A percentile compares a stretch with the other conserved stretches of the same genome.
Evolutionary conservation across 2,888 invertebrate genomes (phyloP).

Genomic region (Sturmia bella): DNA sequence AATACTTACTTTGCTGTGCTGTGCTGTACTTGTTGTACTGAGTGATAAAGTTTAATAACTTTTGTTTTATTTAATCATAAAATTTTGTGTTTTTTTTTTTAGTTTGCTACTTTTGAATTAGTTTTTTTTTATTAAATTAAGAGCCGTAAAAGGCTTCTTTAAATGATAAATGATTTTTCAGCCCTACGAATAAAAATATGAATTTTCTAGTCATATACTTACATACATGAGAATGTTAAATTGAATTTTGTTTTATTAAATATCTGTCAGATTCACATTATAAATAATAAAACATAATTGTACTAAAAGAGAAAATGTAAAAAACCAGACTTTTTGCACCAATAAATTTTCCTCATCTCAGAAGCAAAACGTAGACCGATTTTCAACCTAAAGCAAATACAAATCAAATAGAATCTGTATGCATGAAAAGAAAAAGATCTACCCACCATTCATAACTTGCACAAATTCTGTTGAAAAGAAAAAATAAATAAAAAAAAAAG

Average conservation of each 20-base stretch:
- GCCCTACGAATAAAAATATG: no score
- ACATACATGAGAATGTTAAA: not conserved
- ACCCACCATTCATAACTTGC: slow-evolving; percentile 84
- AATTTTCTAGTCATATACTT: no score
- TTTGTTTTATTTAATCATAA: no score
- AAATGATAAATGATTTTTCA: no score
- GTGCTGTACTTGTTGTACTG: no score
- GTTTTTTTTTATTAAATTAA: no score
- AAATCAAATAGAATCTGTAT: not conserved
- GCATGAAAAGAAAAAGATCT: not conserved
- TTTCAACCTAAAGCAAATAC: slow-evolving; percentile 32
- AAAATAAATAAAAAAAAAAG: not conserved
- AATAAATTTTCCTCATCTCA: not conserved
- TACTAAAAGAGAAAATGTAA: slow-evolving; percentile 12
- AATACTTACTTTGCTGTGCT: no score
- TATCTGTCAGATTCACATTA: not conserved
- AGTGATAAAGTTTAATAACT: no score
- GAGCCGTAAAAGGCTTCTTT: no score
- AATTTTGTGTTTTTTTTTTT: no score
- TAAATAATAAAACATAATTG: slow-evolving; percentile 27
- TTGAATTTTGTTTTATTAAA: slow-evolving; percentile 23
- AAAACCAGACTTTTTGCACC: not conserved
- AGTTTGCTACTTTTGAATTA: no score
- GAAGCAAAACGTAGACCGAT: not conserved
- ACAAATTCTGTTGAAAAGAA: slow-evolving; percentile 89